phyloP scores from a whole-genome alignment of 1,140 invertebrate genomes.

The Pseudachorutes palmiensis region DNA sequence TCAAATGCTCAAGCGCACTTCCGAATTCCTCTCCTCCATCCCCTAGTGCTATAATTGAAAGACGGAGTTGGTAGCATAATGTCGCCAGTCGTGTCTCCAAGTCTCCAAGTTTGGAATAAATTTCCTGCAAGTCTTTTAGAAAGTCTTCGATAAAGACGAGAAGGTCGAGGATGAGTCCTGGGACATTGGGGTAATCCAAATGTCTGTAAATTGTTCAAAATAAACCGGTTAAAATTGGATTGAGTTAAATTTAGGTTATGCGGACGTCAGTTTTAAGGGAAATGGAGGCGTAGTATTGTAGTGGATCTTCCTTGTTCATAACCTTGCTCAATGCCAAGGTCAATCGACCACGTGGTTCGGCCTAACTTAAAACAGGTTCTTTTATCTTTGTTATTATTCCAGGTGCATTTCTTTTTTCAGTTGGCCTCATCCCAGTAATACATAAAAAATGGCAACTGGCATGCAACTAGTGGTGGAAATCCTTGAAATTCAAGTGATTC shows the following conservation, averaged over 20 bases:
- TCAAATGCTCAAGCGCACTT: not conserved
- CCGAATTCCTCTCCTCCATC: not conserved
- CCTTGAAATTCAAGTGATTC: not conserved
- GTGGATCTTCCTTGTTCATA: conserved; percentile 27
- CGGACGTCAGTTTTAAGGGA: not conserved
- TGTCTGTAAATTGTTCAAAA: conserved; percentile 37
- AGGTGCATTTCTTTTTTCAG: too few species aligned
- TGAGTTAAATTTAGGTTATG: not conserved
- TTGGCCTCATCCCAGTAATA: too few species aligned
- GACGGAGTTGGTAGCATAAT: conserved; percentile 28
- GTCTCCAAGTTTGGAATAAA: conserved; percentile 23
- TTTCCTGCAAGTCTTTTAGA: conserved; percentile 34
- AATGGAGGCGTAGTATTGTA: too few species aligned
- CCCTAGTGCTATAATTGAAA: conserved; percentile 12
- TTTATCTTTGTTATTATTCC: too few species aligned
- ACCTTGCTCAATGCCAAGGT: conserved; percentile 38
- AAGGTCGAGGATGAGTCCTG: conserved; percentile 39
- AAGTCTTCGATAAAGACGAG: conserved; percentile 40
- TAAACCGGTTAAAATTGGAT: not conserved
- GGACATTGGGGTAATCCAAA: conserved; percentile 40
- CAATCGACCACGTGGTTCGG: too few species aligned
- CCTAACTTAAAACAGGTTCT: too few species aligned
- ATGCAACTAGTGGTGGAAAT: not conserved
- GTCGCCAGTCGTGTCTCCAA: conserved; percentile 28
- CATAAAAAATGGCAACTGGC: too few species aligned